Evolutionary conservation across 2,113 vertebrate species (phyloP).

Genomic region (Myotis davidii): DNA sequence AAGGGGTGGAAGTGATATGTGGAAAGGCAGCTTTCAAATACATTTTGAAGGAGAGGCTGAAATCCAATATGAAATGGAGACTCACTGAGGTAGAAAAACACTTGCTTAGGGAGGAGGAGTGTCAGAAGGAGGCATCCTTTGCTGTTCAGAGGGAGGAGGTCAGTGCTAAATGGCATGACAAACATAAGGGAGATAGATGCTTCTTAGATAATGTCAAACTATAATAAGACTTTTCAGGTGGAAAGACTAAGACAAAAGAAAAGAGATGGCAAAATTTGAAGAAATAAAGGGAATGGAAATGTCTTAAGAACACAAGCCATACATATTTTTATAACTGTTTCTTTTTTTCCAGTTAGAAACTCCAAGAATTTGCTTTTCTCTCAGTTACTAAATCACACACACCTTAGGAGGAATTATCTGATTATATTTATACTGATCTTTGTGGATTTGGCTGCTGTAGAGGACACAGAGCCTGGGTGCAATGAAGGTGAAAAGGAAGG

Average conservation of each 20-base stretch:
- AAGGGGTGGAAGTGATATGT: neutral
- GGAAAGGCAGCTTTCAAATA: constrained; percentile 4
- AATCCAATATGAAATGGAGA: neutral
- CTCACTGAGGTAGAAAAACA: constrained; percentile 19
- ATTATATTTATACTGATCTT: neutral
- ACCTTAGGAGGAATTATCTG: neutral
- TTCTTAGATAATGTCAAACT: neutral
- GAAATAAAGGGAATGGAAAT: neutral
- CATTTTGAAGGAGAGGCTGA: neutral
- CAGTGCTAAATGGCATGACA: neutral
- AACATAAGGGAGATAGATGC: neutral
- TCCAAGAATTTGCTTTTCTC: neutral
- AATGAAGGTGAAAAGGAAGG: neutral
- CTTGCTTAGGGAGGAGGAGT: neutral
- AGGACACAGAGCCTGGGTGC: neutral
- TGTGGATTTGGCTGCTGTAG: neutral
- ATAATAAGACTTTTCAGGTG: neutral
- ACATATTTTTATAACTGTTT: neutral
- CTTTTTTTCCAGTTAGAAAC: neutral
- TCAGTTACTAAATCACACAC: neutral
- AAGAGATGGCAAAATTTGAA: neutral
- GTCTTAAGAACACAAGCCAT: neutral
- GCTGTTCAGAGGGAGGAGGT: neutral
- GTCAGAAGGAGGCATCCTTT: neutral
- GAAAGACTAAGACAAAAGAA: neutral